Conservation (phyloP, 2,113 vertebrate species). For the Struthidea cinerea region DNA sequence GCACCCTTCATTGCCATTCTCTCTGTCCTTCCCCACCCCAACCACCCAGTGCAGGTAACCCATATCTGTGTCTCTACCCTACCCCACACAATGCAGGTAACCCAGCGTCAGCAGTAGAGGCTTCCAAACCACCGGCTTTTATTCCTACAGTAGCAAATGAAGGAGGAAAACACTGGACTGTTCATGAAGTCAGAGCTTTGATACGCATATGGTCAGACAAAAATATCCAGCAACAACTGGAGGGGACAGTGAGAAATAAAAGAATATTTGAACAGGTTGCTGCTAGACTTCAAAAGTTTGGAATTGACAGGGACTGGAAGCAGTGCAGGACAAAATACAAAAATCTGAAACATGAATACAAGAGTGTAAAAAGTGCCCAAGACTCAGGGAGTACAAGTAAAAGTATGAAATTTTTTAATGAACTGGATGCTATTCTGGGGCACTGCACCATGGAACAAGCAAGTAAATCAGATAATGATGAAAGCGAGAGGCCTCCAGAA, state of each 20-base stretch:
- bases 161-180: slow-evolving; percentile 88
- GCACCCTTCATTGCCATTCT: background rate
- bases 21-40: background rate
- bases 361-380: slow-evolving; percentile 77
- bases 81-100: slow-evolving; percentile 58
- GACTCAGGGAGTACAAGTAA: slow-evolving; percentile 71
- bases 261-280: slow-evolving; percentile 91
- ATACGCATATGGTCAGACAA: slow-evolving; percentile 84
- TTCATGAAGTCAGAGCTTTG: slow-evolving; percentile 84
- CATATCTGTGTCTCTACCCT: slow-evolving; percentile 31
- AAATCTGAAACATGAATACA: slow-evolving; percentile 91
- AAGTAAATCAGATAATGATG: slow-evolving; percentile 47
- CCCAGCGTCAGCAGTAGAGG: slow-evolving; percentile 29
- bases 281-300: slow-evolving; percentile 79
- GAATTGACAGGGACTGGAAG: slow-evolving; percentile 89
- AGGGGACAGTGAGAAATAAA: slow-evolving; percentile 86
- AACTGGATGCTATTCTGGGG: slow-evolving; percentile 85
- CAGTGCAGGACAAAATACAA: slow-evolving; percentile 93
- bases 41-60: slow-evolving; percentile 24
- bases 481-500: slow-evolving; percentile 20
- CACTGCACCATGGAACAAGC: slow-evolving; percentile 68
- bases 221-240: slow-evolving; percentile 78
- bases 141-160: slow-evolving; percentile 77
- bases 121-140: slow-evolving; percentile 42
- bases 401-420: slow-evolving; percentile 87